Evolutionary conservation across 2,113 vertebrate species (phyloP).

Genomic region (Scartelaos histophorus): DNA sequence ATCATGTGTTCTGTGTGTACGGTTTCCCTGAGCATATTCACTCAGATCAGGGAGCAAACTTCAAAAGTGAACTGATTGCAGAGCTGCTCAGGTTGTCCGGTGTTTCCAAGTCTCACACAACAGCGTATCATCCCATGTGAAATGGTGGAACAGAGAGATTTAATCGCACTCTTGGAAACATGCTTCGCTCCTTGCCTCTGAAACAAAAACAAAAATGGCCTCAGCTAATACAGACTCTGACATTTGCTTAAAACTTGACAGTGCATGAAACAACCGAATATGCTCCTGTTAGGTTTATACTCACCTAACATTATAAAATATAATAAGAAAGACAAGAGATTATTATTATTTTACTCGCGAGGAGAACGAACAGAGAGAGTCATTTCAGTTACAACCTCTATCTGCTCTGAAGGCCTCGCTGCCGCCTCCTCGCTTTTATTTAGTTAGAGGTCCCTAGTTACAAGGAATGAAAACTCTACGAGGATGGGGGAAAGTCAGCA

Average conservation of each 20-base stretch:
- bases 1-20: not conserved
- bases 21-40: not conserved
- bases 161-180: not conserved
- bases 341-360: no score
- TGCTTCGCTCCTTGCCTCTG: not conserved
- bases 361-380: no score
- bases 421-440: no score
- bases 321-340: no score
- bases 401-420: no score
- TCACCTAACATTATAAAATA: no score
- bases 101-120: not conserved
- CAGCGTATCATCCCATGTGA: not conserved
- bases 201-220: not conserved
- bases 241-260: not conserved
- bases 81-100: not conserved
- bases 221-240: not conserved
- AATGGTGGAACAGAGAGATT: not conserved
- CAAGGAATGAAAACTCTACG: no score
- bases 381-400: no score
- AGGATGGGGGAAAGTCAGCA: no score
- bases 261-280: not conserved
- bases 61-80: not conserved
- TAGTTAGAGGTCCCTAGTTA: no score
- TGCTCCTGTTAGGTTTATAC: no score
- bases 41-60: not conserved